Evolutionary conservation across 2,888 invertebrate species (phyloP).

Genomic region (Acanthopleura granulata): DNA sequence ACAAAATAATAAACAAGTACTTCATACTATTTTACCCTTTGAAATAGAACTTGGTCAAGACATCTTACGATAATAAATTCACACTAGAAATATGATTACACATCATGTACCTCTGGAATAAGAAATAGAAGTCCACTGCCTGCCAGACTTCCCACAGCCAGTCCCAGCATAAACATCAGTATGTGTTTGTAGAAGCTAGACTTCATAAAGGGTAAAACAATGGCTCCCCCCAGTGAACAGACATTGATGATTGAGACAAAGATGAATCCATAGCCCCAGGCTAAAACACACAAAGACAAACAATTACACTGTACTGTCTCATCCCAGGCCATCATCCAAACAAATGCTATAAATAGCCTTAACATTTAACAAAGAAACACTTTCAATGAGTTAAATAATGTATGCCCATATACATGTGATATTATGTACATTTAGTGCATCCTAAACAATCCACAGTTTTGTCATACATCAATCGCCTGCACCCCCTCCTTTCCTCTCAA

Average conservation of each 20-base stretch:
- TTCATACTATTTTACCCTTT: not conserved
- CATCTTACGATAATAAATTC: not conserved
- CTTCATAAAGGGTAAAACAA: conserved; percentile 74
- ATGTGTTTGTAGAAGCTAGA: conserved; percentile 74
- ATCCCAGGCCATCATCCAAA: not conserved
- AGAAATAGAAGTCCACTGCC: conserved; percentile 76
- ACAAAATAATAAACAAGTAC: too few species aligned
- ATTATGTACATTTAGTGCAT: too few species aligned
- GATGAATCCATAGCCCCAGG: conserved; percentile 75
- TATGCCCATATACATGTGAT: too few species aligned
- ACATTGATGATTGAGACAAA: conserved; percentile 76
- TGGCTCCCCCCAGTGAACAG: conserved; percentile 75
- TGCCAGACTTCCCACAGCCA: conserved; percentile 76
- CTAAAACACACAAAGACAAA: conserved; percentile 59
- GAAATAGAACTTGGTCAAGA: too few species aligned
- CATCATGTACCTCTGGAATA: conserved; percentile 73
- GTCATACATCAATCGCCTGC: too few species aligned
- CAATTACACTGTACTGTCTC: not conserved
- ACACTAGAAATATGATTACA: not conserved
- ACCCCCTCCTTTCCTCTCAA: too few species aligned
- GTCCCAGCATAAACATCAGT: conserved; percentile 74
- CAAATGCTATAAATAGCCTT: not conserved
- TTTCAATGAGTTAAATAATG: too few species aligned
- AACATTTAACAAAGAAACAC: too few species aligned
- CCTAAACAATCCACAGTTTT: too few species aligned